Percentiles rank a stretch among this genome's conserved stretches.
These are phyloP conservation scores for Sceloporus undulatus DNA, from an alignment of 2,113 vertebrate genomes.

Conservation along the genomic window DNA sequence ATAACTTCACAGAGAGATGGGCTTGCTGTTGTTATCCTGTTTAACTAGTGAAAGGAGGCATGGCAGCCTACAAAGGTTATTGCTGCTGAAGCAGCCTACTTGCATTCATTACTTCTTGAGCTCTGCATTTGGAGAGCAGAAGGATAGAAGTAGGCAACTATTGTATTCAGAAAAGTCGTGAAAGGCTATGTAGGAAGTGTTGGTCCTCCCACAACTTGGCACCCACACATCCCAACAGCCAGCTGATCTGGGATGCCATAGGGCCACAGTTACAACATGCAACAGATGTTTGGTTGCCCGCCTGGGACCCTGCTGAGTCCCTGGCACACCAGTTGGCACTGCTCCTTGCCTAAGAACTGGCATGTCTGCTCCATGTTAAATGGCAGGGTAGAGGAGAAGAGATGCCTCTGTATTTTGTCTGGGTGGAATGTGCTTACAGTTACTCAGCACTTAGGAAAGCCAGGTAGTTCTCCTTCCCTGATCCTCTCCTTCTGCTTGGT, in stretches of 20 bases:
- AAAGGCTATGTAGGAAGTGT: neutral
- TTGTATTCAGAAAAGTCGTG: neutral
- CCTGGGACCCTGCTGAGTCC: neutral
- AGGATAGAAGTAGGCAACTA: neutral
- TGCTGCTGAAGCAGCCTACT: neutral
- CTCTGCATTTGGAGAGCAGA: neutral
- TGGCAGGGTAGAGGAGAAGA: too few relatives aligned
- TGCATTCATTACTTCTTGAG: neutral
- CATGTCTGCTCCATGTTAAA: too few relatives aligned
- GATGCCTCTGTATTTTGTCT: too few relatives aligned
- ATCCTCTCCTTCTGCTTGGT: too few relatives aligned
- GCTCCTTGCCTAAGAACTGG: neutral
- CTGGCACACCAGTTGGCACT: neutral
- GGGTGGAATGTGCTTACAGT: too few relatives aligned
- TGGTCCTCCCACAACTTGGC: neutral
- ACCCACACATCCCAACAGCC: neutral
- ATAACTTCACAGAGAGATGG: too few relatives aligned
- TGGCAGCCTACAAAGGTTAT: too few relatives aligned
- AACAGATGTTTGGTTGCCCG: neutral
- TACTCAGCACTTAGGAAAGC: too few relatives aligned
- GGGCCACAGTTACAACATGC: neutral
- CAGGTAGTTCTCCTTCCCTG: too few relatives aligned
- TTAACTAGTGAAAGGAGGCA: neutral
- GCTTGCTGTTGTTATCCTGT: slow-evolving; percentile 14
- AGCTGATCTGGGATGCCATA: neutral